These are phyloP conservation scores for Sarcophaga bullata DNA, from an alignment of 1,140 invertebrate genomes.

Conservation along the genomic window DNA sequence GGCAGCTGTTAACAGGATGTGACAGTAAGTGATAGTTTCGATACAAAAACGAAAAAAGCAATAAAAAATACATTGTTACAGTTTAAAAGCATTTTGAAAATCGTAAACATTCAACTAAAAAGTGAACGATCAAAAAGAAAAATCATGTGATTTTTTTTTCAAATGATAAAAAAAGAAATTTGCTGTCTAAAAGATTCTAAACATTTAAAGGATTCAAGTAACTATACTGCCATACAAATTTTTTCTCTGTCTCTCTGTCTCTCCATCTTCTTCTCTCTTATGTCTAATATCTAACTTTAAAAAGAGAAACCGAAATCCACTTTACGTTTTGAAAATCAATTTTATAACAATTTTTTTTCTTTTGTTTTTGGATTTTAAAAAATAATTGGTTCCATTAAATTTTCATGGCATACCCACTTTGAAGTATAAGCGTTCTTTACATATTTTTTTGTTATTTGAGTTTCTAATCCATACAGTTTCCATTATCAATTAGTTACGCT, in stretches of 20 bases:
- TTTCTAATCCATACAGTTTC: background rate
- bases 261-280: no score
- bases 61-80: background rate
- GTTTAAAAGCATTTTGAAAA: background rate
- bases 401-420: background rate
- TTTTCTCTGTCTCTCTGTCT: no score
- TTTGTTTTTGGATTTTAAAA: no score
- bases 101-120: background rate
- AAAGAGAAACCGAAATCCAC: background rate
- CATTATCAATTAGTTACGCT: background rate
- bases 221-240: no score
- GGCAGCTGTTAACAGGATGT: conserved; percentile 23
- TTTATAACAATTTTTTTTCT: no score
- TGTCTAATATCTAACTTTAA: no score
- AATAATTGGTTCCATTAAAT: conserved; percentile 13
- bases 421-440: background rate
- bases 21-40: background rate
- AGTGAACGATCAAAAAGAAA: no score
- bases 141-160: background rate
- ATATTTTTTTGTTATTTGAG: background rate
- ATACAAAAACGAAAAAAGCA: background rate
- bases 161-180: background rate
- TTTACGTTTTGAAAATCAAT: background rate
- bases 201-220: background rate
- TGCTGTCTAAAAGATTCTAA: background rate